Conservation (phyloP, 2,888 invertebrate genomes). For the Pycnomerus fuliginosus region DNA sequence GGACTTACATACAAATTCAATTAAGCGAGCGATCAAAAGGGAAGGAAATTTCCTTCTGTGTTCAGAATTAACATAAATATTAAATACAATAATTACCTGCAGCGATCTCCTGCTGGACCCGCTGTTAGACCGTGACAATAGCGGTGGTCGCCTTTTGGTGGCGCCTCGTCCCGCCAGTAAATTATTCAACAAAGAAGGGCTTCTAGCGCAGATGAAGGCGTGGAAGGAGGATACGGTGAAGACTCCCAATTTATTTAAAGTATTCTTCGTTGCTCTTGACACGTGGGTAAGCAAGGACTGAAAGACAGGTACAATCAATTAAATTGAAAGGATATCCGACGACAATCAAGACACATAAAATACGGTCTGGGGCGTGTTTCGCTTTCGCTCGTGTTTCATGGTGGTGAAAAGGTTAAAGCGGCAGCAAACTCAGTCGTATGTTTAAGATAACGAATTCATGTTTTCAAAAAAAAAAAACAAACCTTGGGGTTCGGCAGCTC, state of each 20-base stretch:
- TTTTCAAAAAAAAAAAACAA: conserved; percentile 38
- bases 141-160: conserved; percentile 86
- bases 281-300: conserved; percentile 95
- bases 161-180: conserved; percentile 87
- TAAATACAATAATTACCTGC: conserved; percentile 60
- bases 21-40: too few species aligned
- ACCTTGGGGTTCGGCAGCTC: conserved; percentile 98
- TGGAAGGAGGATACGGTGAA: conserved; percentile 98
- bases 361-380: too few species aligned
- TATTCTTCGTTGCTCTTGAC: conserved; percentile 91
- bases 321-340: too few species aligned
- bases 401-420: too few species aligned
- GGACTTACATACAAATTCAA: too few species aligned
- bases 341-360: too few species aligned
- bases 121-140: conserved; percentile 85
- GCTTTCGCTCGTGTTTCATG: too few species aligned
- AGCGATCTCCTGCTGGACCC: conserved; percentile 84
- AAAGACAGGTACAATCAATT: conserved; percentile 42
- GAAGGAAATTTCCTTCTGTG: conserved; percentile 1
- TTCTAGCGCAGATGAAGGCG: conserved; percentile 95
- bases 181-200: conserved; percentile 90
- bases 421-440: too few species aligned
- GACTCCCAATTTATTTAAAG: conserved; percentile 91
- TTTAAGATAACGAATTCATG: too few species aligned
- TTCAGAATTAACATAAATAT: background rate